These are phyloP conservation scores for Gymnarchus niloticus DNA, from an alignment of 2,113 vertebrate species.

Conservation along the genomic window DNA sequence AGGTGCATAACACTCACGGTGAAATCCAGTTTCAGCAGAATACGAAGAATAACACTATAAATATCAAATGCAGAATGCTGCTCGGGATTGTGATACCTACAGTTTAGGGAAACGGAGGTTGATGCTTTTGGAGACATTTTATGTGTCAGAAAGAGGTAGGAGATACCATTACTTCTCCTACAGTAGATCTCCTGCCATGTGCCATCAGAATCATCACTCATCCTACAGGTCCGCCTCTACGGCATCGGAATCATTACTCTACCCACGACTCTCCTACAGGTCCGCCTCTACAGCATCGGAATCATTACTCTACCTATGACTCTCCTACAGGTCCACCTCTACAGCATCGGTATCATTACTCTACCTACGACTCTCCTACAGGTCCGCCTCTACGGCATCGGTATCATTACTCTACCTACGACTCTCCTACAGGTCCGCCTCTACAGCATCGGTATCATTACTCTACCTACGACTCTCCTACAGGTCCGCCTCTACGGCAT, in stretches of 20 bases:
- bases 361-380: not conserved
- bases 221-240: not conserved
- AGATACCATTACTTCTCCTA: not conserved
- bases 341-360: not conserved
- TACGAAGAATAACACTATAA: not conserved
- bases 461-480: not conserved
- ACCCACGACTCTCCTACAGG: not conserved
- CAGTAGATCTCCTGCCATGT: not conserved
- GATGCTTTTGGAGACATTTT: not conserved
- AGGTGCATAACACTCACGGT: not conserved
- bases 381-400: not conserved
- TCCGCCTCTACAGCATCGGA: not conserved
- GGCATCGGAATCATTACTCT: not conserved
- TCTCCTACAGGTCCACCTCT: not conserved
- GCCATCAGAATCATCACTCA: not conserved
- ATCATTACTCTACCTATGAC: not conserved
- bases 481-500: not conserved
- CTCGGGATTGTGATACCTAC: not conserved
- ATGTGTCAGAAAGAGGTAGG: not conserved
- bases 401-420: not conserved
- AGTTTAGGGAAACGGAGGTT: not conserved
- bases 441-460: not conserved
- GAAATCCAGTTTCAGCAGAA: slow-evolving; percentile 6
- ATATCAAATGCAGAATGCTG: not conserved
- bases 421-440: too few relatives aligned